Base-by-base conservation (phyloP, 1,140 invertebrate genomes). In the Caenorhabditis remanei region DNA sequence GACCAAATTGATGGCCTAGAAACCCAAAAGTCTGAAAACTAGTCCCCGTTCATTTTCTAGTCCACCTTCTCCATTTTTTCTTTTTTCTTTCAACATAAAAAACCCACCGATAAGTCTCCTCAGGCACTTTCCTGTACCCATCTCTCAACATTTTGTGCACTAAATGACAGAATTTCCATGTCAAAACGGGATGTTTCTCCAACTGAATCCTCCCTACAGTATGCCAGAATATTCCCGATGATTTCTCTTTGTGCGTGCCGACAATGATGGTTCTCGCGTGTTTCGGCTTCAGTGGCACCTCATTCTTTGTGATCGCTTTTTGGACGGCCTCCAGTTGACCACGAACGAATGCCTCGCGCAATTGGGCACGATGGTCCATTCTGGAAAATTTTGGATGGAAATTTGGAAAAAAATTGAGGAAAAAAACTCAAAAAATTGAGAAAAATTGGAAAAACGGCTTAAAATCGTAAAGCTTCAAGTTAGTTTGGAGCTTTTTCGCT, bases 121-220 rank as follows among this genome's bases (percentile, higher is more conserved):
- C 32, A 90, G 92, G 92, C 83, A 96, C 96, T 90, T 96, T 95
- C 40, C 95, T 95, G 94, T 99, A 97, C 4, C 97, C 98, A 93
- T 99, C 98, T 19, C 97, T 94, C 63, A 99, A 93, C 48, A 99
- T 94, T 94, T 99, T 99, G 93, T 99, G 97, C 7, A 98, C 94
- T 83, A 99, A 96, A 94, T 99, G 96, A 92, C 97, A 98, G 93
- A 99, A 98, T 93, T 99, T 99, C 98, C 98, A 99, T 4, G 96
- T 96, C 32, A 98, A 95, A 89, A 99, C 97, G 71, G 96, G 95
- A 85, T 90, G 86, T 55, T 93, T 93, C 83, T 92, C 91, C 32
- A 92, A 58, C 65, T 90, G 92, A 83, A 93, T 88, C 24, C 92
- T 83, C 4, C 89, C 87, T 19, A 92, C 88, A 21, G 90, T 90